Evolutionary conservation across 2,888 invertebrate species (phyloP), one percentile per base, ranked within the genome.

Genomic region (Penaeus monodon): DNA sequence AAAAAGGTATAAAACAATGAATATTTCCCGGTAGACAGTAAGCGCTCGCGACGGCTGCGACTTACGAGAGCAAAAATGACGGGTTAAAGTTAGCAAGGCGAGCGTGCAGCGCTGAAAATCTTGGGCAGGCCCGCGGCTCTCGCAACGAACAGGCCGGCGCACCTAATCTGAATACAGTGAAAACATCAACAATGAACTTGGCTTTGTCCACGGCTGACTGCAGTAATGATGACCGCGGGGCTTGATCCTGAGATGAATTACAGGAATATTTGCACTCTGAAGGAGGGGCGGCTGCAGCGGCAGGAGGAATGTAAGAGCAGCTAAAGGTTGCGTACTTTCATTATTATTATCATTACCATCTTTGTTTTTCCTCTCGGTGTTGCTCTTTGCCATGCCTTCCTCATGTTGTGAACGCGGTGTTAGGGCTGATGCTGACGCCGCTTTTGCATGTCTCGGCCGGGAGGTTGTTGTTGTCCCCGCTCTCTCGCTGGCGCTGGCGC

Each of bases 131-230:
- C 85, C 85, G 73, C 44, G 63, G 77, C 57, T 57, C 77, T n/a
- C 73, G 33, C 76, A 64, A 44, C 64, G 66, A 74, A 44, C 64
- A 73, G 76, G 44, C 78, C 77, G 78, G 78, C 57, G 44, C 78
- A 68, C 81, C 85, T 85, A 80, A 85, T 85, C 65, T 85, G 85
- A 81, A 85, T 85, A 85, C 85, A 74, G 81, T 85, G 85, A 85
- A 85, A 85, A 85, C 85, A 85, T 79, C 85, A 85, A 81, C 85
- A 85, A 85, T 85, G 85, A 85, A 85, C 76, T 81, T 68, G 81
- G 85, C 85, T 85, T 85, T 85, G 85, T 85, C 74, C 81, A 85
- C 85, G 85, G 49, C 74, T 85, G 81, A 81, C 85, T 85, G 85
- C 85, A 74, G 81, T 85, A 85, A 85, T 85, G 85, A 85, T 73